A percentile compares a stretch with the other conserved stretches of the same genome.
phyloP scores from a whole-genome alignment of 92 coral and sea anemone genomes.

The Galaxea fascicularis region DNA sequence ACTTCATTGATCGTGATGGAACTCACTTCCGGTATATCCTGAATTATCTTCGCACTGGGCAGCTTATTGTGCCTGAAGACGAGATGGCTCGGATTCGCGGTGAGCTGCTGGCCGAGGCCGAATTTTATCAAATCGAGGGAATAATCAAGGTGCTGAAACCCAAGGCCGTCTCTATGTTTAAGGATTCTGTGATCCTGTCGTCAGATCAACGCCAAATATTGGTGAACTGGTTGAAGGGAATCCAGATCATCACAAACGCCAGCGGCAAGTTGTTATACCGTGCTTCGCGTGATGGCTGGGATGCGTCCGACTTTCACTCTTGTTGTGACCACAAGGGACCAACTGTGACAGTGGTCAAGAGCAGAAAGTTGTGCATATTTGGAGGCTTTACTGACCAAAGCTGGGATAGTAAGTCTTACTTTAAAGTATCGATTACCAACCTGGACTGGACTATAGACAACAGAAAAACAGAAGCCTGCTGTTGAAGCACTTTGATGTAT shows the following conservation, averaged over 20 bases:
- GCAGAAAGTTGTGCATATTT: slow-evolving; percentile 57
- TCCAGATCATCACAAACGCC: slow-evolving; percentile 11
- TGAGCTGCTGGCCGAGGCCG: slow-evolving; percentile 75
- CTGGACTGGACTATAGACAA: no score
- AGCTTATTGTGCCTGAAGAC: slow-evolving; percentile 70
- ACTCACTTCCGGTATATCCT: slow-evolving; percentile 71
- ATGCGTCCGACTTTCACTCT: slow-evolving; percentile 59
- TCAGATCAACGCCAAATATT: slow-evolving; percentile 45
- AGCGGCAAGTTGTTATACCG: slow-evolving; percentile 46
- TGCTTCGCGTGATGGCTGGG: slow-evolving; percentile 70
- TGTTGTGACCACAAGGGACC: slow-evolving; percentile 73
- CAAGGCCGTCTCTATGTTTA: slow-evolving; percentile 48
- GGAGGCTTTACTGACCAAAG: slow-evolving; percentile 65
- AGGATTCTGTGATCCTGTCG: slow-evolving; percentile 49
- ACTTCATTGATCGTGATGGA: slow-evolving; percentile 86
- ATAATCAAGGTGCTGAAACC: slow-evolving; percentile 63
- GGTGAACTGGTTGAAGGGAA: slow-evolving; percentile 49
- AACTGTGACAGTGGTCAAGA: slow-evolving; percentile 60
- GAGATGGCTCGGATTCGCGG: slow-evolving; percentile 29
- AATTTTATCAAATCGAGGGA: slow-evolving; percentile 76
- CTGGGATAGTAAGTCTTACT: slow-evolving; percentile 73
- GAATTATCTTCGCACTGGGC: slow-evolving; percentile 71
- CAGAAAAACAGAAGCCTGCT: no score
- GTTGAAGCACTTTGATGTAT: no score
- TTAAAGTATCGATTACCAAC: no score